Evolutionary conservation across 2,888 invertebrate genomes (phyloP).

Genomic region (Spodoptera picta): DNA sequence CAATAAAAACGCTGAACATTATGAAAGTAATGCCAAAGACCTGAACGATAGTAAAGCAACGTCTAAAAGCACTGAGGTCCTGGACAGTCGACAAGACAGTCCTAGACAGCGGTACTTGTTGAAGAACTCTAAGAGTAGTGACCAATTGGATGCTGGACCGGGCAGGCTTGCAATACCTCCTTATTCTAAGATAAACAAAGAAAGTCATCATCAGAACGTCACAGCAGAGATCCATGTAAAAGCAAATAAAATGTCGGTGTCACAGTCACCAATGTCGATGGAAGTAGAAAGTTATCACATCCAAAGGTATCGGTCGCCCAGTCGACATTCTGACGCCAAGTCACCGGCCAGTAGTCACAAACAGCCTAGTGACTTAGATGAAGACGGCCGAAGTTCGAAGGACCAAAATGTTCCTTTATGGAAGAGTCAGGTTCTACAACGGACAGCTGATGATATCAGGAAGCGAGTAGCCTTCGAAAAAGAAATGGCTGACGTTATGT

Average conservation of each 20-base stretch:
- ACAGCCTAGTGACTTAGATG: conserved; percentile 71
- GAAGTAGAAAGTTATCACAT: conserved; percentile 72
- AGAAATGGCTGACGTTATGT: conserved; percentile 77
- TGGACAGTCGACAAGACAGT: conserved; percentile 76
- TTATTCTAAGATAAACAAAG: conserved; percentile 63
- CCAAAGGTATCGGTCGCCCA: conserved; percentile 74
- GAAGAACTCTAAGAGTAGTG: conserved; percentile 81
- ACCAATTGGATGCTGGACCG: conserved; percentile 79
- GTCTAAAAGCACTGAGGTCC: conserved; percentile 86
- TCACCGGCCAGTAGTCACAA: conserved; percentile 69
- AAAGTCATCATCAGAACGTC: conserved; percentile 73
- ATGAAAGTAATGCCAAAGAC: conserved; percentile 80
- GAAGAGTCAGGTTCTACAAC: conserved; percentile 85
- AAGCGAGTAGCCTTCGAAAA: conserved; percentile 79
- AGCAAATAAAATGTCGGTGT: conserved; percentile 77
- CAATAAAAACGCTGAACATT: conserved; percentile 77
- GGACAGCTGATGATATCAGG: conserved; percentile 83
- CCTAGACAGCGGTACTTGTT: conserved; percentile 74
- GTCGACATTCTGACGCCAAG: conserved; percentile 75
- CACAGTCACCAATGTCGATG: conserved; percentile 79
- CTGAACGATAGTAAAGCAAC: conserved; percentile 78
- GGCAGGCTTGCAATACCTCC: conserved; percentile 74
- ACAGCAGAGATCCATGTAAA: conserved; percentile 85
- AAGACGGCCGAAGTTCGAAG: conserved; percentile 62
- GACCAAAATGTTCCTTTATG: conserved; percentile 71